Conservation (phyloP, 2,797 vertebrate genomes). For the Menidia menidia region DNA sequence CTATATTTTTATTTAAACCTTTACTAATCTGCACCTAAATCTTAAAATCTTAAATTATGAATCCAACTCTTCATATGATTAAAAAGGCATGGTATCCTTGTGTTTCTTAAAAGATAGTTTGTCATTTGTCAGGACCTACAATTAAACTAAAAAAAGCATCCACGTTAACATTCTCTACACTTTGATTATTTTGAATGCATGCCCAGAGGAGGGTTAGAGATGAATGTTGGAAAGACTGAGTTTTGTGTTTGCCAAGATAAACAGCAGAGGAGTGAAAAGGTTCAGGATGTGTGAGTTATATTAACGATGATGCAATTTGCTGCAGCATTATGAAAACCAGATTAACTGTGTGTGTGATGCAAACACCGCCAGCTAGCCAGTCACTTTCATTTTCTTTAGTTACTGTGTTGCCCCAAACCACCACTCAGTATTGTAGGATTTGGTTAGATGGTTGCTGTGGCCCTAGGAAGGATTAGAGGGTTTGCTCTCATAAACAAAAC, state of each 20-base stretch:
- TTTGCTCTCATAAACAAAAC: constrained; percentile 66
- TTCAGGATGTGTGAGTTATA: constrained; percentile 42
- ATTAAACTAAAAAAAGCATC: constrained; percentile 14
- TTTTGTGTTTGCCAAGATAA: constrained; percentile 29
- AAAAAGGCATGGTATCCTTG: constrained; percentile 16
- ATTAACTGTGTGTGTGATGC: constrained; percentile 57
- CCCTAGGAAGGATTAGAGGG: constrained; percentile 66
- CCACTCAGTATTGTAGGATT: constrained; percentile 35
- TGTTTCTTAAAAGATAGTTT: constrained; percentile 1
- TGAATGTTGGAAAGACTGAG: constrained; percentile 19
- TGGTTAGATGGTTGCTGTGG: constrained; percentile 29
- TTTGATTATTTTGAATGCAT: not conserved
- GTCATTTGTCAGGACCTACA: constrained; percentile 1
- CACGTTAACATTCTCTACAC: not conserved
- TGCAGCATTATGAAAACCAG: constrained; percentile 66
- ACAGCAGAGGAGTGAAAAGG: constrained; percentile 17
- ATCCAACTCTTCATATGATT: not conserved
- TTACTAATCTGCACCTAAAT: constrained; percentile 30
- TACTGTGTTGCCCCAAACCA: constrained; percentile 20
- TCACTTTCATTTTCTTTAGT: constrained; percentile 37
- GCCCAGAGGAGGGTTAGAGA: not conserved
- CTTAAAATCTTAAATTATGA: constrained; percentile 8
- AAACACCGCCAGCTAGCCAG: constrained; percentile 49
- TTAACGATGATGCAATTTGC: constrained; percentile 62
- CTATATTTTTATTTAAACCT: constrained; percentile 37